Evolutionary conservation across 2,113 vertebrate genomes (phyloP).

Genomic region (Neomonachus schauinslandi): DNA sequence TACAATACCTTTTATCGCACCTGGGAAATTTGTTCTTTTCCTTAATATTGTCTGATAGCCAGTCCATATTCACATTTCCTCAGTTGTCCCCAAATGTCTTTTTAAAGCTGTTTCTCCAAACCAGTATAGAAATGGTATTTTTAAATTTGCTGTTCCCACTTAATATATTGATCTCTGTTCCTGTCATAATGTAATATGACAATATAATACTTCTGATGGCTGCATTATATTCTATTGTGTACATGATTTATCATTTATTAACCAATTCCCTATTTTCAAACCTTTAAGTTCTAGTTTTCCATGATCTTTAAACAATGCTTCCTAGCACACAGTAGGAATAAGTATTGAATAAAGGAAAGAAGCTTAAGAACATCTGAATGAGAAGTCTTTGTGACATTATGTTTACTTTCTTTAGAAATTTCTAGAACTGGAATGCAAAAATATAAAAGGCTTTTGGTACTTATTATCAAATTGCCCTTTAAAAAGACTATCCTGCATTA

Average conservation of each 20-base stretch:
- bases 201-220: slow-evolving; percentile 1
- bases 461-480: neutral
- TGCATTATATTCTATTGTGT: neutral
- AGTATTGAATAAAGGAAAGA: neutral
- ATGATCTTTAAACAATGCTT: slow-evolving; percentile 24
- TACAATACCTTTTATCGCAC: neutral
- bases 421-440: slow-evolving; percentile 29
- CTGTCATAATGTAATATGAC: neutral
- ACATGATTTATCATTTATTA: slow-evolving; percentile 25
- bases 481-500: neutral
- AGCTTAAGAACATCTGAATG: neutral
- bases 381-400: neutral
- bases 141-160: slow-evolving; percentile 18
- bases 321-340: neutral
- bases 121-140: slow-evolving; percentile 35
- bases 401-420: slow-evolving; percentile 25
- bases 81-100: neutral
- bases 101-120: neutral
- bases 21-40: slow-evolving; percentile 9
- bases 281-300: slow-evolving; percentile 32
- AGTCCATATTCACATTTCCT: neutral
- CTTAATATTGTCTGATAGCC: neutral
- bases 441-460: neutral
- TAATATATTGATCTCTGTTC: neutral
- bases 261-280: neutral